A percentile compares a stretch with the other conserved stretches of the same genome.
phyloP scores from a whole-genome alignment of 2,113 vertebrate species.

The Delphinapterus leucas region DNA sequence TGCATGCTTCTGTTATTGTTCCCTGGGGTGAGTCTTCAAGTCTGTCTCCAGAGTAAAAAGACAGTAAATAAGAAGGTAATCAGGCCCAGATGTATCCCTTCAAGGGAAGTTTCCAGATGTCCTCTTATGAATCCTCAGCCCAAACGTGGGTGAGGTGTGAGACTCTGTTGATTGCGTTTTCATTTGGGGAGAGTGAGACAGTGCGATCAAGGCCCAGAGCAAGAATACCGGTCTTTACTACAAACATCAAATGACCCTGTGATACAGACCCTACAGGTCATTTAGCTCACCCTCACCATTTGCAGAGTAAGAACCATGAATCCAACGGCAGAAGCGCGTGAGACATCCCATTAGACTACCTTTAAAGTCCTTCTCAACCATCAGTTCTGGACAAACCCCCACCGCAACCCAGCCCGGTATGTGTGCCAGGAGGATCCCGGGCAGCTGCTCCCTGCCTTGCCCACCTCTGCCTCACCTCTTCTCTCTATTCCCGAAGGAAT shows the following conservation, averaged over 20 bases:
- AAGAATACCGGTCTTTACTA: neutral
- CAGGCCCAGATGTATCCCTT: constrained; percentile 1
- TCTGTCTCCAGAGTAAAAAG: constrained; percentile 19
- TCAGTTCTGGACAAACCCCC: neutral
- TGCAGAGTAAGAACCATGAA: neutral
- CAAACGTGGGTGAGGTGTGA: neutral
- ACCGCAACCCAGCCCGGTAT: neutral
- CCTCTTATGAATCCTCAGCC: neutral
- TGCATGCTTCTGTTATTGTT: neutral
- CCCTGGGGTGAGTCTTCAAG: neutral
- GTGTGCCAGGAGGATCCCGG: neutral
- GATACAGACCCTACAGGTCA: neutral
- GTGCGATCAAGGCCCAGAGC: neutral
- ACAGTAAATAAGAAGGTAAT: constrained; percentile 33
- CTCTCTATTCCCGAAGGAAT: constrained; percentile 38
- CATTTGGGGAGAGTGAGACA: neutral
- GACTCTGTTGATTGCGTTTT: neutral
- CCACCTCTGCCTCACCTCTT: neutral
- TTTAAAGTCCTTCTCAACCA: neutral
- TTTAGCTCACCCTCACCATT: neutral
- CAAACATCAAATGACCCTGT: neutral
- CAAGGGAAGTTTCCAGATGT: constrained; percentile 40
- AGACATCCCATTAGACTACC: neutral
- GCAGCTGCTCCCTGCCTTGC: neutral
- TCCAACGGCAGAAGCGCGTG: neutral